Base-by-base conservation (phyloP, 2,113 vertebrate species). In the Desmodus rotundus region DNA sequence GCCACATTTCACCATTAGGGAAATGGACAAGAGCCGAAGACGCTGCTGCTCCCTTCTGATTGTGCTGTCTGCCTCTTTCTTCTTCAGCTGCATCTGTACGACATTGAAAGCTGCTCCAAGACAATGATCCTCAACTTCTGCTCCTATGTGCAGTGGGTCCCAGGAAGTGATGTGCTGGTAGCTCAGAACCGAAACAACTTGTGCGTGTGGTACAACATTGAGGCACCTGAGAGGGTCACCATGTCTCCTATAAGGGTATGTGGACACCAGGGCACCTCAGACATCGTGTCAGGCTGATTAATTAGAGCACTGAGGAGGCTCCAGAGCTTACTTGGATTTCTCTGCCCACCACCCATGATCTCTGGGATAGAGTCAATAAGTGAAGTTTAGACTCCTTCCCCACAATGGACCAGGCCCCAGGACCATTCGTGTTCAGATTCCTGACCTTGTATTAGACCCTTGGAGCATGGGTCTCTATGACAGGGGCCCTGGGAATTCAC, bases 131-230 rank as follows among this genome's bases (percentile, higher is more conserved):
- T 99, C 98, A 99, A 98, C 97, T 99, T 99, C 83, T 99, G 99
- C 98, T 99, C 99, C 80, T 99, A 99, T 0, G 99, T 99, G 89
- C 99, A 99, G 94, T 99, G 99, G 99, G 99, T 99, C 2, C 99
- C 99, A 0, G 99, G 99, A 97, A 99, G 99, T 1, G 99, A 99
- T 0, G 99, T 99, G 93, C 99, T 99, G 78, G 99, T 99, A 16
- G 99, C 99, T 68, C 99, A 99, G 97, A 99, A 99, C 98, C 98
- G 99, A 14, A 99, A 98, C 41, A 99, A 96, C 97, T 98, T 99
- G 70, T 99, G 99, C 92, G 96, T 99, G 16, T 99, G 99, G 99
- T 99, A 99, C 98, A 99, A 99, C 95, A 99, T 99, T 0, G 99
- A 99, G 96, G 99, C 99, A 68, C 99, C 99, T 0, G 99, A 99